Evolutionary conservation across 2,113 vertebrate genomes (phyloP), one percentile per base, ranked within the genome.

Genomic region (Cololabis saira): DNA sequence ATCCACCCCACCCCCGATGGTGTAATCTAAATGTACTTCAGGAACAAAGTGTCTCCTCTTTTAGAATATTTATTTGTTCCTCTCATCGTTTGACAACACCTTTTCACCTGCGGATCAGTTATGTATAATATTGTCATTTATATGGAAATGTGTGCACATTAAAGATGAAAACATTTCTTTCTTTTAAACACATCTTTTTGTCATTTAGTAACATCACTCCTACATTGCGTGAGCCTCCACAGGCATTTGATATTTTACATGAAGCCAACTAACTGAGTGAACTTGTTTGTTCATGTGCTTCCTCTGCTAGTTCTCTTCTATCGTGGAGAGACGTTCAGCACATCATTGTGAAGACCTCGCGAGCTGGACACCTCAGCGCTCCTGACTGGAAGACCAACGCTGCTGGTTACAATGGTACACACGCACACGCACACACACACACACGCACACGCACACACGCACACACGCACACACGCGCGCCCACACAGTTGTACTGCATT

Each of bases 341-440:
- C 90, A 98, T 99, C 84, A 98, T 99, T 86, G 98, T 99, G 60
- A 98, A 95, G 89, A 99, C 98, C 22, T 99, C 98, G 62, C 94
- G 95, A 86, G 94, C 96, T 12, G 96, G 97, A 88, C 97, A 99
- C 90, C 94, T 99, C 85, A 98, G 95, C 64, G 97, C 98, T 78
- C 96, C 96, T 40, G 97, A 99, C 93, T 99, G 98, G 98, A 99
- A 99, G 94, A 98, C 95, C 61, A 99, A 99, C 89, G 96, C 96
- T 51, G 98, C 98, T 90, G 98, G 98, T 86, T 98, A 99, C 90
- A 99, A 98, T 74, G 98, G 98, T 98, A 93, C 33, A 45, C 21
- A 37, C 33, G 17, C 51, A 69, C 15, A 12, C 53, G 44, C 18
- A 47, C 61, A 49, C 18, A 47, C 30, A 50, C 16, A 53, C 37